Evolutionary conservation across 2,113 vertebrate species (phyloP), one percentile per base, ranked within the genome.

Genomic region (Mesembrinibis cayennensis): DNA sequence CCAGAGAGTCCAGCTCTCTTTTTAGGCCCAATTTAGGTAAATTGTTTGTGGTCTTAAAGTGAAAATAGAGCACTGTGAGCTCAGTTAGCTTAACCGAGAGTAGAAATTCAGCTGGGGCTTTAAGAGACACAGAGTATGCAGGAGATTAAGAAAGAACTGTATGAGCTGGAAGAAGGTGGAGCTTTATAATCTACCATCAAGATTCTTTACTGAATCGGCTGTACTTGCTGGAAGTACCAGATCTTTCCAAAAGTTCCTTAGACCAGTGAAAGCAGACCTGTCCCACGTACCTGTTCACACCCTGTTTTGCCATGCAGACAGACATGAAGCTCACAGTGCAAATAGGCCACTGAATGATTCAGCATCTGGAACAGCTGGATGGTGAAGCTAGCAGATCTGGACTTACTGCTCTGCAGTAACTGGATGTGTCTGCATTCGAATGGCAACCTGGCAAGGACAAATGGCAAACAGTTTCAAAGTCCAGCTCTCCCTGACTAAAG

Each of bases 291-390:
- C 98, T 97, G 97, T 74, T 98, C 94, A 55, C 98, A 98, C 7
- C 95, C 97, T 14, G 93, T 58, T 61, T 47, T 77, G 93, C 94
- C 97, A 6, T 45, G 98, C 85, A 95, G 96, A 66, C 99, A 98
- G 78, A 98, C 56, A 16, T 92, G 95, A 61, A 98, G 97, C 97
- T 98, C 96, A 45, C 98, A 98, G 97, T 98, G 98, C 94, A 98
- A 81, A 95, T 98, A 98, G 78, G 95, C 98, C 61, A 93, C 71
- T 0, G 98, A 98, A 95, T 97, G 98, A 97, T 99, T 98, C 97
- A 99, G 98, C 98, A 98, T 98, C 97, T 98, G 98, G 96, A 98
- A 98, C 89, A 98, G 98, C 98, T 97, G 98, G 97, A 98, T 98
- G 97, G 97, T 97, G 96, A 98, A 98, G 96, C 97, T 98, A 91